Base-by-base conservation (phyloP, 2,113 vertebrate species). In the Kobus ellipsiprymnus region DNA sequence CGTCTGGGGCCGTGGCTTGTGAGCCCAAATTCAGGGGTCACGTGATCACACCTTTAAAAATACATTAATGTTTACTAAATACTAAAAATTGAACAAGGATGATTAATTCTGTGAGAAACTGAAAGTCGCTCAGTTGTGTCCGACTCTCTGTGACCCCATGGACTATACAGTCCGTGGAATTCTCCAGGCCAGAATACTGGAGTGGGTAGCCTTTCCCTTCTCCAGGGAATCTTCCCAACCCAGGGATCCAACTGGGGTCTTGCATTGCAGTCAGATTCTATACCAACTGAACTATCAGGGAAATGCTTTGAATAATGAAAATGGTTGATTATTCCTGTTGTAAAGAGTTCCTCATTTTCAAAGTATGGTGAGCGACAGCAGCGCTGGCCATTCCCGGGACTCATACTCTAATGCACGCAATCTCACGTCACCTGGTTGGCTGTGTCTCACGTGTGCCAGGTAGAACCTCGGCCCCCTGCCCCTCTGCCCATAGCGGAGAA, bases 101-200 rank as follows among this genome's bases (percentile, higher is more conserved):
- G 8, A 16, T 64, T 95, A 71, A 71, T 94, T 89, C 82, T 19
- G 36, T 62, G 85, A 71, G 21, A 71, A 13, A 40, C n/a, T 71
- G 67, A 71, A 71, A 71, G n/a, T 23, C 17, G 1, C 64, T 36
- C 64, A 36, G 19, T 71, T 71, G 19, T 36, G 67, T 71, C n/a
- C 0, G 0, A 71, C n/a, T 71, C n/a, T 40, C 10, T 71, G n/a
- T 0, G 2, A 71, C n/a, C n/a, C n/a, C n/a, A 12, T 71, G n/a
- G 64, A 71, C 64, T 71, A 17, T 71, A 40, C 40, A 71, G n/a
- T 40, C n/a, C 67, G 23, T 71, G 67, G n/a, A 71, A 71, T 40
- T 23, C 21, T 74, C 21, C n/a, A 23, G 36, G 67, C 10, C 67
- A 74, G 67, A 74, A 40, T 12, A 74, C 67, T 74, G 67, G 67